Base-by-base conservation (phyloP, 2,888 invertebrate genomes). In the Ormyrus rosae region DNA sequence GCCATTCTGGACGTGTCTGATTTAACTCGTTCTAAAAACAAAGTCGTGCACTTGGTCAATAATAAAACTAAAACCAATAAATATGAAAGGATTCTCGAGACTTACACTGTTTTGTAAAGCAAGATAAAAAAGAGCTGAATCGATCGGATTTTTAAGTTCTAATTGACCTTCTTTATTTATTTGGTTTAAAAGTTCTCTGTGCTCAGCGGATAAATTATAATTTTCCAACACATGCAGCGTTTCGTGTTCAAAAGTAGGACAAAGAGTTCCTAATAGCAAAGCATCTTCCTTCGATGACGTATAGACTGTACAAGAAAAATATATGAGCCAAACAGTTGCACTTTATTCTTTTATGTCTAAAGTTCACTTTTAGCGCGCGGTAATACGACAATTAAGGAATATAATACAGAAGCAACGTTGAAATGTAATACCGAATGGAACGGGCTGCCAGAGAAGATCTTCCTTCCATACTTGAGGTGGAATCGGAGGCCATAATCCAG, bases 401-500 rank as follows among this genome's bases (percentile, higher is more conserved):
- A 3, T 34, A 34, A 13, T 13, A 13, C 13, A 1, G 2, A 34
- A 34, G 34, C 2, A 34, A 34, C 7, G 11, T 61, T 34, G 7
- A 61, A 61, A 7, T 13, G n/a, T 5, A 34, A 74, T 82, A 83
- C 87, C 85, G 2, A 85, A 83, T 0, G 95, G 95, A 48, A 95
- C 92, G 0, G 95, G 95, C 86, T 95, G 94, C 95, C 95, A 95
- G 70, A 91, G 88, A 56, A 95, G 85, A 34, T 90, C 86, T 0
- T 91, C 87, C 82, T 93, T 93, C 94, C 94, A 94, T 81, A 87
- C 90, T 86, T 94, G 93, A 1, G 91, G 87, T 0, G 87, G 89
- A 13, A 88, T 86, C 0, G 95, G 95, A 3, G 94, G 94, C 88
- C 93, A 96, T 46, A 96, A 87, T 0, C 94, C 95, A 1, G 95